phyloP scores from a whole-genome alignment of 2,113 vertebrate genomes.

The Chascanopsetta lugubris region DNA sequence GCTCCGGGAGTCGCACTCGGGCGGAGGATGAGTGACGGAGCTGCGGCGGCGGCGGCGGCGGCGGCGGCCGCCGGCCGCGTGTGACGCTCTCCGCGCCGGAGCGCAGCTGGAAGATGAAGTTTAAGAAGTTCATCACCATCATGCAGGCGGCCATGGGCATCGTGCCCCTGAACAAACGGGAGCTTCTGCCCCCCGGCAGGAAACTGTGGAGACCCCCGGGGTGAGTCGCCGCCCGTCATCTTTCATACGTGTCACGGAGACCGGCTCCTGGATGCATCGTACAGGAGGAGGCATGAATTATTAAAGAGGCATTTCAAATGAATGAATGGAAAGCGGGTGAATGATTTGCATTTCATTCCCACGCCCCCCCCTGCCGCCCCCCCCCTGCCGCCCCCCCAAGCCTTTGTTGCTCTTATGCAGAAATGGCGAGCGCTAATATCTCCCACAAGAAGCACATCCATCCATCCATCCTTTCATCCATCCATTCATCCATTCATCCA shows the following conservation, averaged over 20 bases:
- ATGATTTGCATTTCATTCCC: background rate
- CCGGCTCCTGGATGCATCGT: too few relatives aligned
- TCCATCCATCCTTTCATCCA: background rate
- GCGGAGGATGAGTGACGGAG: constrained; percentile 10
- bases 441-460: background rate
- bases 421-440: background rate
- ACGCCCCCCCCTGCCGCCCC: too few relatives aligned
- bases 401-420: background rate
- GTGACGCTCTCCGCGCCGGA: constrained; percentile 6
- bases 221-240: constrained; percentile 75
- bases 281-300: too few relatives aligned
- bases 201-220: constrained; percentile 91
- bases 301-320: background rate
- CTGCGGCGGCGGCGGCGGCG: constrained; percentile 2
- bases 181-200: constrained; percentile 89
- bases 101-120: constrained; percentile 84
- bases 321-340: background rate
- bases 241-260: too few relatives aligned
- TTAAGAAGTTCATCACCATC: constrained; percentile 95
- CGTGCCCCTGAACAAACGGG: constrained; percentile 92
- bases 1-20: background rate
- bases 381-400: background rate
- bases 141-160: constrained; percentile 92
- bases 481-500: background rate
- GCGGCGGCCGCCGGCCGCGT: background rate